A percentile compares a stretch with the other conserved stretches of the same genome.
Evolutionary conservation across 1,140 invertebrate species (phyloP).

Genomic region (Penaeus vannamei): DNA sequence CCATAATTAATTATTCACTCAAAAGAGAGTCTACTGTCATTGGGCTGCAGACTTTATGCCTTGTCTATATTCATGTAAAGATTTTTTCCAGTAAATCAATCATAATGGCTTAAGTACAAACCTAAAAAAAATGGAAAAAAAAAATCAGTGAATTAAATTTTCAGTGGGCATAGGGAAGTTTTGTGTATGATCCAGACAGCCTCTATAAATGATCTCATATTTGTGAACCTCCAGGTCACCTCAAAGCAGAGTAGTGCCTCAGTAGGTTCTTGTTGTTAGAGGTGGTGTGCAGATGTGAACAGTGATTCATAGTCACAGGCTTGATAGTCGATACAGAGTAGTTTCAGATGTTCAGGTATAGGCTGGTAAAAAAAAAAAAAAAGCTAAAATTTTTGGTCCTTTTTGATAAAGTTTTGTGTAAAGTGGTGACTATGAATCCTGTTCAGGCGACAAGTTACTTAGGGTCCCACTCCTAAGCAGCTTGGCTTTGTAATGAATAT

Average conservation of each 20-base stretch:
- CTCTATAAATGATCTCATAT: conserved; percentile 50
- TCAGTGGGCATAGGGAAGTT: conserved; percentile 27
- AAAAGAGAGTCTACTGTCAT: too few relatives aligned
- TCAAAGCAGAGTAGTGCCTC: not conserved
- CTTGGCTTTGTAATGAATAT: conserved; percentile 2
- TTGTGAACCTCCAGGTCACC: conserved; percentile 26
- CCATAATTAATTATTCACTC: not conserved
- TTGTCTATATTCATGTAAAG: too few relatives aligned
- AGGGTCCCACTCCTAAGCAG: not conserved
- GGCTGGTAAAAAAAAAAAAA: too few relatives aligned
- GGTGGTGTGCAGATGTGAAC: conserved; percentile 10
- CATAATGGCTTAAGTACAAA: too few relatives aligned
- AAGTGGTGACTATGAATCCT: conserved; percentile 5
- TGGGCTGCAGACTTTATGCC: too few relatives aligned
- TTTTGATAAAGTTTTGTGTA: conserved; percentile 15
- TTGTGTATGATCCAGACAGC: conserved; percentile 42
- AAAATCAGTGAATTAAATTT: conserved; percentile 36
- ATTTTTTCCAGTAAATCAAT: too few relatives aligned
- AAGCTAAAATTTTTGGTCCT: not conserved
- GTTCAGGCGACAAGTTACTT: not conserved
- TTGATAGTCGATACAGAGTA: not conserved
- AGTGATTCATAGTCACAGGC: conserved; percentile 34
- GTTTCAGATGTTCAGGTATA: too few relatives aligned
- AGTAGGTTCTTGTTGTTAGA: conserved; percentile 9
- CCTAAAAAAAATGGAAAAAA: not conserved